Base-by-base conservation (phyloP, 2,797 vertebrate genomes). In the Paguma larvata region DNA sequence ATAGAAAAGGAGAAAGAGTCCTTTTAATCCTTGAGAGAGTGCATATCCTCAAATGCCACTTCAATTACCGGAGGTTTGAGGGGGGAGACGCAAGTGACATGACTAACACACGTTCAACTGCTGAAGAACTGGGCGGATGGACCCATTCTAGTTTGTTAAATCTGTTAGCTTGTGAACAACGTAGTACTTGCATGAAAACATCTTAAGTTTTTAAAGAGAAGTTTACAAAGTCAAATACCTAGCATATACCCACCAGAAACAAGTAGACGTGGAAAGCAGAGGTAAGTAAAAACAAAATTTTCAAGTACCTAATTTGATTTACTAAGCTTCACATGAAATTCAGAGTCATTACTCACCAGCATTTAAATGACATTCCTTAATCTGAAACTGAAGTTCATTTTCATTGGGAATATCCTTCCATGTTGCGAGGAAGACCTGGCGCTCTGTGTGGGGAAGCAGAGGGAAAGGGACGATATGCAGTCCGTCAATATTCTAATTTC, bases 401-500 rank as follows among this genome's bases (percentile, higher is more conserved):
- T 99, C 99, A n/a, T 99, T 99, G 72, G 99, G 99, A 97, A 99
- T 99, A 98, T 99, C 99, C 82, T 99, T 99, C 99, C 99, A 99
- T 23, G 99, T 99, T 48, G 99, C 99, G 90, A 99, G 99, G 98
- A 99, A 99, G 96, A 99, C 99, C 98, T 99, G 99, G 88, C 99
- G 99, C 97, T 99, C 99, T 99, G 86, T 68, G 88, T 53, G 86
- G 0, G 15, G 92, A 94, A 95, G 93, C 65, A 93, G 63, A 93
- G 79, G 51, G 65, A 48, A 89, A 87, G 48, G 44, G 68, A 23
- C 13, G 53, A 48, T 34, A 14, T 38, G 8, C 6, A 51, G 1
- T 78, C 72, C 72, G 86, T 85, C 8, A 84, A 23, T 21, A 34
- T 59, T 93, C 19, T 38, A 16, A 72, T 59, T 44, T 68, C 53